A percentile compares a stretch with the other conserved stretches of the same genome.
These are phyloP conservation scores for Prietella phreatophila DNA, from an alignment of 2,113 vertebrate genomes.

Conservation along the genomic window DNA sequence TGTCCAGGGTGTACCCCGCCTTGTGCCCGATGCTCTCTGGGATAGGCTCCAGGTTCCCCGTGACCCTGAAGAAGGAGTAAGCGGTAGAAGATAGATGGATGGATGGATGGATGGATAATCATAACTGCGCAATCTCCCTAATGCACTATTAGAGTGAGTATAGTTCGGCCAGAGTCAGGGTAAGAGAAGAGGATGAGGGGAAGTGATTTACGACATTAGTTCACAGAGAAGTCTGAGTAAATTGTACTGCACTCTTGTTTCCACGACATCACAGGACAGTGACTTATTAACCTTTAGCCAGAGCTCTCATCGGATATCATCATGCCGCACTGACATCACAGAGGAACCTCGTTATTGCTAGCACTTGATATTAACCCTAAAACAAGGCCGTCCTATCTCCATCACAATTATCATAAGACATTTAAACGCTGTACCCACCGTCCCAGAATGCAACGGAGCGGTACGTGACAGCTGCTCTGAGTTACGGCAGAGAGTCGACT, in stretches of 20 bases:
- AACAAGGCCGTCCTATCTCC: background rate
- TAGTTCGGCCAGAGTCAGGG: background rate
- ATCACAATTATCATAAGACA: background rate
- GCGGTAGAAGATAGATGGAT: too few relatives aligned
- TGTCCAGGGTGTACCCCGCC: too few relatives aligned
- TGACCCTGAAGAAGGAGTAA: too few relatives aligned
- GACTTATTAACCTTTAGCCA: background rate
- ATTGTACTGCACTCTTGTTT: background rate
- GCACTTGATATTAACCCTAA: background rate
- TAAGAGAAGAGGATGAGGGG: background rate
- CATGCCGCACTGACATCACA: background rate
- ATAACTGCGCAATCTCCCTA: background rate
- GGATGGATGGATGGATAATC: too few relatives aligned
- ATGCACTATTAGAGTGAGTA: background rate
- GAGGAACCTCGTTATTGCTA: background rate
- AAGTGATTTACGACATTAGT: slow-evolving; percentile 12
- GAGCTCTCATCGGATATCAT: background rate
- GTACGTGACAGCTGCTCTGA: too few relatives aligned
- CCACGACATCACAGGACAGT: background rate
- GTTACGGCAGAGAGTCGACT: background rate
- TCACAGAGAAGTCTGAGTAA: background rate
- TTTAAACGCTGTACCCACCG: background rate
- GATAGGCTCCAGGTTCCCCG: too few relatives aligned
- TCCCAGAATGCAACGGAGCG: background rate
- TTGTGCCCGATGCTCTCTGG: too few relatives aligned